Conservation (phyloP, 2,113 vertebrate genomes). For the Erinaceus europaeus region DNA sequence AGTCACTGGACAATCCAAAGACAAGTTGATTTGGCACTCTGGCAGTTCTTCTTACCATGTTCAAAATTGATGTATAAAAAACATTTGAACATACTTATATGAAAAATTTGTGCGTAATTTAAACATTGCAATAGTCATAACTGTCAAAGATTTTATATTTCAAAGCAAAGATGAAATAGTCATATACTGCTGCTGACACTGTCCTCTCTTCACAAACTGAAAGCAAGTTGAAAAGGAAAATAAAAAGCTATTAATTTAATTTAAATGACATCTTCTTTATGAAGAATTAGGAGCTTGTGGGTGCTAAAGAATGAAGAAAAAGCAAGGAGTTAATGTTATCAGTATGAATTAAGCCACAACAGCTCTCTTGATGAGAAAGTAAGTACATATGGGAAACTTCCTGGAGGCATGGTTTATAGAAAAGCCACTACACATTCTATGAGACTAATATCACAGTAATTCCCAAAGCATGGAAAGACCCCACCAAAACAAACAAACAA, state of each 20-base stretch:
- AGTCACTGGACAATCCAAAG: too few relatives aligned
- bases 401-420: too few relatives aligned
- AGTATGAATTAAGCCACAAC: background rate
- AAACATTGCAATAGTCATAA: background rate
- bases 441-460: too few relatives aligned
- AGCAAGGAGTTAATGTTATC: background rate
- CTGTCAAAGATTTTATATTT: conserved; percentile 19
- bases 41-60: background rate
- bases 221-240: background rate
- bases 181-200: background rate
- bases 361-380: background rate
- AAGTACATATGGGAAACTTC: too few relatives aligned
- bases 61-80: conserved; percentile 17
- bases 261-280: background rate
- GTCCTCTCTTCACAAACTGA: background rate
- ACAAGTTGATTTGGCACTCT: too few relatives aligned
- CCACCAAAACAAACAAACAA: too few relatives aligned
- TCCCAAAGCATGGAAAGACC: too few relatives aligned
- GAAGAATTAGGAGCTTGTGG: background rate
- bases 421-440: too few relatives aligned
- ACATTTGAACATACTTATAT: background rate
- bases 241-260: conserved; percentile 5
- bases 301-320: background rate
- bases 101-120: background rate
- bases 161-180: background rate